Evolutionary conservation across 2,888 invertebrate genomes (phyloP).

Genomic region (Ceraclea dissimilis): DNA sequence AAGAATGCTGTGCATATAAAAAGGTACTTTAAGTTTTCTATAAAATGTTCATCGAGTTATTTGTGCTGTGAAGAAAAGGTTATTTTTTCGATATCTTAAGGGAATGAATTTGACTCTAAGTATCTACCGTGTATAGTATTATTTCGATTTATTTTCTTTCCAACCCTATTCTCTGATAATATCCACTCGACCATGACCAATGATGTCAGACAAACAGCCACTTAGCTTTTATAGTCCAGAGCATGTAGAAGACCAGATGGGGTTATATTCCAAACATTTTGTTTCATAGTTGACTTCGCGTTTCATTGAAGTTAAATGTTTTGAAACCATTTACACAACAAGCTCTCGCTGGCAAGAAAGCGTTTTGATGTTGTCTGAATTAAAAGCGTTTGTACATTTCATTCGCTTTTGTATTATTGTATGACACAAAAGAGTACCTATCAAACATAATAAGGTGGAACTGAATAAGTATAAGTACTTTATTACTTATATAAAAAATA

Average conservation of each 20-base stretch:
- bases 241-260: constrained; percentile 1
- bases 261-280: not conserved
- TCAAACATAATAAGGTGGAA: no score
- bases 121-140: no score
- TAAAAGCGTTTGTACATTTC: not conserved
- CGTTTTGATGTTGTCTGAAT: not conserved
- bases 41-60: no score
- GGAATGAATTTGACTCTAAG: no score
- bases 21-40: no score
- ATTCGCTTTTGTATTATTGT: not conserved
- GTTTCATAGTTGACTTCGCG: not conserved
- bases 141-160: no score
- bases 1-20: no score
- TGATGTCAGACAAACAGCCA: constrained; percentile 12
- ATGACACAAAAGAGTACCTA: no score
- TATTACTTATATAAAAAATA: no score
- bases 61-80: no score
- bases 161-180: not conserved
- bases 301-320: constrained; percentile 1
- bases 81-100: no score
- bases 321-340: not conserved
- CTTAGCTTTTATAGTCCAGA: constrained; percentile 11
- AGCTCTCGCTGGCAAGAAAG: not conserved
- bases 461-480: no score
- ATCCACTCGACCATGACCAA: not conserved